Percentiles rank a stretch among this genome's conserved stretches.
Conservation (phyloP, 2,888 invertebrate species). For the Horisme vitalbata region DNA sequence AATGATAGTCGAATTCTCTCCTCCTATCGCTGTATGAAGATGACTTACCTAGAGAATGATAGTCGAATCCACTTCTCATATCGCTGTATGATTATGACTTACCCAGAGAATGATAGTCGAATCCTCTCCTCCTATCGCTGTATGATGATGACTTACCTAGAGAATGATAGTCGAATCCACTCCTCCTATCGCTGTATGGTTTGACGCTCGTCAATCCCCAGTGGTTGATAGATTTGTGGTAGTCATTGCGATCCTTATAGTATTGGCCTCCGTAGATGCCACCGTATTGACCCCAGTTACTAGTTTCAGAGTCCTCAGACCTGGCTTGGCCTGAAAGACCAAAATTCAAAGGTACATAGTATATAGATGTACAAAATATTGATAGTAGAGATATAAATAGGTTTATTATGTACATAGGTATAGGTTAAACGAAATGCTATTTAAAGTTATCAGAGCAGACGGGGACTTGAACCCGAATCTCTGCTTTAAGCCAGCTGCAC, state of each 20-base stretch:
- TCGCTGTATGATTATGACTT: slow-evolving; percentile 38
- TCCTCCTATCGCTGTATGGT: slow-evolving; percentile 36
- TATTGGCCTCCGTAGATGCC: slow-evolving; percentile 79
- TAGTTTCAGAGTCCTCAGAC: slow-evolving; percentile 62
- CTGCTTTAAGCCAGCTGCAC: too few relatives aligned
- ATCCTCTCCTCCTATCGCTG: slow-evolving; percentile 15
- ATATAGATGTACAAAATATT: too few relatives aligned
- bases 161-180: slow-evolving; percentile 29
- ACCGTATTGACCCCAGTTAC: slow-evolving; percentile 83
- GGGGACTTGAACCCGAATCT: too few relatives aligned
- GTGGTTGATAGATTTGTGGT: slow-evolving; percentile 72
- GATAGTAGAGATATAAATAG: too few relatives aligned
- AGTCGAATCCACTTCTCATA: slow-evolving; percentile 29
- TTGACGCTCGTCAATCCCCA: slow-evolving; percentile 76
- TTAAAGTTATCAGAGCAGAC: too few relatives aligned
- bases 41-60: slow-evolving; percentile 19
- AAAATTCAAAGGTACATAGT: too few relatives aligned
- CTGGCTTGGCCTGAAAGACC: slow-evolving; percentile 55
- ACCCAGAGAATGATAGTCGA: slow-evolving; percentile 29
- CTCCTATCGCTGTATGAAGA: slow-evolving; percentile 7
- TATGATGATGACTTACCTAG: slow-evolving; percentile 6
- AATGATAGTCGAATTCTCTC: slow-evolving; percentile 28
- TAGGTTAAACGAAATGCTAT: too few relatives aligned
- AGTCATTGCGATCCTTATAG: slow-evolving; percentile 67
- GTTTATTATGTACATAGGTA: too few relatives aligned